These are phyloP conservation scores for Tyrophagus putrescentiae DNA, from an alignment of 1,140 invertebrate genomes.

Conservation along the genomic window DNA sequence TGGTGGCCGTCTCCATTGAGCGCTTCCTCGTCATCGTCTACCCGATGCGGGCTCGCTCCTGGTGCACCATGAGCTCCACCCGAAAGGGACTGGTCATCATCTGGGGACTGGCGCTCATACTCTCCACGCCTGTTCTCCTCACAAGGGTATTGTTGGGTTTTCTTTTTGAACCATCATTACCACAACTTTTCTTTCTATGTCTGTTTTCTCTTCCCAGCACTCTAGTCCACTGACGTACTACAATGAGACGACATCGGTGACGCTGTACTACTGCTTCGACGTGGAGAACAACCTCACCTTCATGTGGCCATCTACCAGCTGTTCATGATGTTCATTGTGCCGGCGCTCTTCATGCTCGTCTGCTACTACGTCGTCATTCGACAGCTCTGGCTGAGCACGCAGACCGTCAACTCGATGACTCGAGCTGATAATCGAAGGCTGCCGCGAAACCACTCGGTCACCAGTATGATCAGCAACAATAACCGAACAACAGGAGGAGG, in stretches of 20 bases:
- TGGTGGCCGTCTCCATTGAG: slow-evolving; percentile 35
- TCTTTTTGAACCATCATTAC: neutral
- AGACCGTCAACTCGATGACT: slow-evolving; percentile 20
- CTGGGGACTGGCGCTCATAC: slow-evolving; percentile 33
- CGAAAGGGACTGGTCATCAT: slow-evolving; percentile 33
- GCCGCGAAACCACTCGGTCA: neutral
- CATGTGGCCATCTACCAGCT: slow-evolving; percentile 33
- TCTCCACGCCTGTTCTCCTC: slow-evolving; percentile 33
- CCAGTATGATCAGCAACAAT: too few relatives aligned
- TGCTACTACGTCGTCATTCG: slow-evolving; percentile 36
- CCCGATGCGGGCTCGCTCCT: slow-evolving; percentile 36
- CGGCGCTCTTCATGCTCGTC: slow-evolving; percentile 33
- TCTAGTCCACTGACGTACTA: slow-evolving; percentile 28
- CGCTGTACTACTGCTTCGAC: slow-evolving; percentile 32
- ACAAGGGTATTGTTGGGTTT: slow-evolving; percentile 36
- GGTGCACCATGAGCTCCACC: slow-evolving; percentile 37
- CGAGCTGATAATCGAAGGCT: neutral
- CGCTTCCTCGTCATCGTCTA: slow-evolving; percentile 39
- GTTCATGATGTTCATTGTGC: slow-evolving; percentile 34
- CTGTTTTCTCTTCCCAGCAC: slow-evolving; percentile 20
- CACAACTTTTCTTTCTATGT: neutral
- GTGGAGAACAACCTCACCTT: slow-evolving; percentile 28
- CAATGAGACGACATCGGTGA: slow-evolving; percentile 32
- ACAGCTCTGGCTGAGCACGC: slow-evolving; percentile 35
- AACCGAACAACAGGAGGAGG: too few relatives aligned